Conservation (phyloP, 2,888 invertebrate genomes). For the Drosophila prolongata region DNA sequence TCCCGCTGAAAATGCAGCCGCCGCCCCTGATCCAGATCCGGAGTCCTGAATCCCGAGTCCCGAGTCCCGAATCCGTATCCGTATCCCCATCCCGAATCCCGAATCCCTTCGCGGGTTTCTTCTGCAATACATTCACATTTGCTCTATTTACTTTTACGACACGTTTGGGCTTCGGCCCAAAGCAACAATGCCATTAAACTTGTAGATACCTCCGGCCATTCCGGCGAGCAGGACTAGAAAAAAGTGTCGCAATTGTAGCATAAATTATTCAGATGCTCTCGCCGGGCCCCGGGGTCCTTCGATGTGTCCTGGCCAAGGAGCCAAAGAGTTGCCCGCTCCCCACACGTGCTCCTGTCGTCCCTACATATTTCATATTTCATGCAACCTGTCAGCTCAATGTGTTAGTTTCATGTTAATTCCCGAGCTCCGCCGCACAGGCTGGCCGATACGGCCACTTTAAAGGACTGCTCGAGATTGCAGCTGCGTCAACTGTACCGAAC, state of each 20-base stretch:
- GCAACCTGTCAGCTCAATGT: conserved; percentile 72
- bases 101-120: conserved; percentile 5
- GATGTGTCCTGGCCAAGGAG: conserved; percentile 29
- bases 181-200: conserved; percentile 79
- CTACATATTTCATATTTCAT: conserved; percentile 61
- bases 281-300: conserved; percentile 10
- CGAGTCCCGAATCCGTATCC: too few species aligned
- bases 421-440: too few species aligned
- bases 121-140: conserved; percentile 49
- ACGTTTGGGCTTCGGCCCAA: conserved; percentile 62
- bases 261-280: conserved; percentile 66
- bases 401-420: conserved; percentile 51
- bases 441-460: background rate
- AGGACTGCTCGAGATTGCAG: background rate
- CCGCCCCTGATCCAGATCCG: background rate
- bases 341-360: conserved; percentile 21
- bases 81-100: background rate
- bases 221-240: conserved; percentile 25
- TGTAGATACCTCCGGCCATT: conserved; percentile 43
- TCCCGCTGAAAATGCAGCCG: conserved; percentile 4
- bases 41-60: conserved; percentile 21
- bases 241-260: conserved; percentile 79
- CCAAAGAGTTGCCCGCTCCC: conserved; percentile 63
- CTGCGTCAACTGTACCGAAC: background rate
- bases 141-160: conserved; percentile 78